phyloP scores from a whole-genome alignment of 2,797 vertebrate species.

The Ambastaia sidthimunki region DNA sequence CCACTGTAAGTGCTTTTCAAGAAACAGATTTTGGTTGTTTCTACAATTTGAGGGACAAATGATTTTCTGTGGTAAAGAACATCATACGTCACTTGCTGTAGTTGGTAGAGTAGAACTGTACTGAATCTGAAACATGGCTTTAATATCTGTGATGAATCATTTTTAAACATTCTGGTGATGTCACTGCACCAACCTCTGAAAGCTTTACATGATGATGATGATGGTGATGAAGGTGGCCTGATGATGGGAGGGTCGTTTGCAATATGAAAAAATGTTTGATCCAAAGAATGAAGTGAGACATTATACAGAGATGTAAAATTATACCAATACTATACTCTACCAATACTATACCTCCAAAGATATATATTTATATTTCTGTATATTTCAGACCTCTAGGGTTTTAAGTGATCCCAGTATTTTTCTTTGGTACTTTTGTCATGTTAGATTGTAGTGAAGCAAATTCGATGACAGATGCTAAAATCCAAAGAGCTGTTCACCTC shows the following conservation, averaged over 20 bases:
- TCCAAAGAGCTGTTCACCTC: slow-evolving; percentile 91
- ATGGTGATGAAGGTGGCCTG: slow-evolving; percentile 68
- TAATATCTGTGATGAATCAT: background rate
- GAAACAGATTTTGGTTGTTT: no score
- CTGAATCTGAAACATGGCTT: background rate
- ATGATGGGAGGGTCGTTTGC: slow-evolving; percentile 71
- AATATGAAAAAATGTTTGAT: slow-evolving; percentile 63
- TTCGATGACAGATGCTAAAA: slow-evolving; percentile 81
- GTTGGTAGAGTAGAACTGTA: background rate
- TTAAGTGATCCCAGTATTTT: slow-evolving; percentile 52
- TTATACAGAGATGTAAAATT: slow-evolving; percentile 42
- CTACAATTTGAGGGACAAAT: no score
- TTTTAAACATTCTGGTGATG: slow-evolving; percentile 62
- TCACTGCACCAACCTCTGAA: slow-evolving; percentile 70
- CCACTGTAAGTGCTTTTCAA: no score
- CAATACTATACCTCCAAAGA: slow-evolving; percentile 84
- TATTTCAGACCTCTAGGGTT: slow-evolving; percentile 57
- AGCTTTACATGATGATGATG: slow-evolving; percentile 76
- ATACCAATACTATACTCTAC: slow-evolving; percentile 52
- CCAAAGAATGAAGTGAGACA: slow-evolving; percentile 72
- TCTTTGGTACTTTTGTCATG: slow-evolving; percentile 62
- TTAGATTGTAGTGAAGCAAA: slow-evolving; percentile 73
- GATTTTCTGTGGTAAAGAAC: no score
- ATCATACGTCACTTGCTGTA: no score
- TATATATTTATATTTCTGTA: slow-evolving; percentile 73